A percentile compares a stretch with the other conserved stretches of the same genome.
Conservation (phyloP, 2,888 invertebrate species). For the Ceratothoa steindachneri region DNA sequence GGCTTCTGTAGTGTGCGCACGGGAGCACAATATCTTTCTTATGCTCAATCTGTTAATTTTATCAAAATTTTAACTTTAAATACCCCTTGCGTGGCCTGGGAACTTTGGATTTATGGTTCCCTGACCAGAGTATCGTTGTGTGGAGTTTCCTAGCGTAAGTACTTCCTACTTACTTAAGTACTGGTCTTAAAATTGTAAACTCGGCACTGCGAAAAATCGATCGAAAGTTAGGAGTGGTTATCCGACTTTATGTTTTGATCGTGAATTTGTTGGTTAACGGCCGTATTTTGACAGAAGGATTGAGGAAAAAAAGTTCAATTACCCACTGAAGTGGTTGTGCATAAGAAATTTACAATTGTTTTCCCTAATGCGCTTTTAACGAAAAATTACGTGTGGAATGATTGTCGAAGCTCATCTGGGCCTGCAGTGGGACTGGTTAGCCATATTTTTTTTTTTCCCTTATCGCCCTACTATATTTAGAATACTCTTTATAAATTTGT, state of each 20-base stretch:
- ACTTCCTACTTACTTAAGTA: neutral
- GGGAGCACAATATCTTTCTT: slow-evolving; percentile 32
- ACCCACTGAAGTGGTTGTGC: neutral
- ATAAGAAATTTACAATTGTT: no score
- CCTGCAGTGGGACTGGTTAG: neutral
- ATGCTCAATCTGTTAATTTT: slow-evolving; percentile 12
- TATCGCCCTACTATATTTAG: no score
- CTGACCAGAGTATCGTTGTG: slow-evolving; percentile 42
- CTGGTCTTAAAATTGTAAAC: neutral
- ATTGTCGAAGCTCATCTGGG: neutral
- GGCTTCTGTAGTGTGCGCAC: slow-evolving; percentile 28
- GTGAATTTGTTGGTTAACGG: slow-evolving; percentile 23
- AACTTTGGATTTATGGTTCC: slow-evolving; percentile 44
- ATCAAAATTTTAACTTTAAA: slow-evolving; percentile 35
- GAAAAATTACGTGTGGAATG: neutral
- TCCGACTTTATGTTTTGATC: slow-evolving; percentile 34
- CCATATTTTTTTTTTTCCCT: neutral
- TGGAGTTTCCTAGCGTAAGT: slow-evolving; percentile 46
- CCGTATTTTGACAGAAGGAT: slow-evolving; percentile 35
- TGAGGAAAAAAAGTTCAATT: slow-evolving; percentile 10
- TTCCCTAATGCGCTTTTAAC: neutral
- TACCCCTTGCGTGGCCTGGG: slow-evolving; percentile 28
- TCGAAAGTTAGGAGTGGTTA: slow-evolving; percentile 26
- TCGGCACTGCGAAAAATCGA: slow-evolving; percentile 11
- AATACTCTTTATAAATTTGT: no score